Percentiles rank a stretch among this genome's conserved stretches.
phyloP scores from a whole-genome alignment of 2,113 vertebrate genomes.

The Elephas maximus region DNA sequence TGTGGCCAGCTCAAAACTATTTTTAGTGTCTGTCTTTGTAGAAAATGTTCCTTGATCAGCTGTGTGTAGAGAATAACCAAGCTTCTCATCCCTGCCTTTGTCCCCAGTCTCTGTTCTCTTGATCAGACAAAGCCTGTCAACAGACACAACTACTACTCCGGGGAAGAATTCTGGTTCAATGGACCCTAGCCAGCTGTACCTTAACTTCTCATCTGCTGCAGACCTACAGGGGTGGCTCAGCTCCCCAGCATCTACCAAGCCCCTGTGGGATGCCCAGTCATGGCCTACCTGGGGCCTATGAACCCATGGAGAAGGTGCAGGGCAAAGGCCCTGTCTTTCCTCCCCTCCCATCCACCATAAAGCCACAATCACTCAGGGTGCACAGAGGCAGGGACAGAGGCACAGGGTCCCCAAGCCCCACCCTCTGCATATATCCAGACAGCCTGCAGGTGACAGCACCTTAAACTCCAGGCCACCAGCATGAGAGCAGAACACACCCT shows the following conservation, averaged over 20 bases:
- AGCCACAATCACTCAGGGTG: neutral
- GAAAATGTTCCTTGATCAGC: neutral
- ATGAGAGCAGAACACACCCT: neutral
- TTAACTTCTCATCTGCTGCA: neutral
- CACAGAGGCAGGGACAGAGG: neutral
- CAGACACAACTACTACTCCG: neutral
- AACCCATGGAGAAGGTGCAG: neutral
- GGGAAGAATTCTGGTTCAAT: neutral
- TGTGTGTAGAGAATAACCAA: neutral
- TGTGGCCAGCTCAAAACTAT: neutral
- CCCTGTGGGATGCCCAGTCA: too few species aligned
- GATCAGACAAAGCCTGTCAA: neutral
- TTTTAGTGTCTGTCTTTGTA: constrained; percentile 53
- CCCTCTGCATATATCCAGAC: fast-evolving
- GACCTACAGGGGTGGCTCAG: neutral
- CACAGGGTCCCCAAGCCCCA: neutral
- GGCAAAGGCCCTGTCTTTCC: neutral
- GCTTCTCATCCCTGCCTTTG: neutral
- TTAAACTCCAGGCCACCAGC: neutral
- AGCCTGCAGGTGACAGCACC: fast-evolving
- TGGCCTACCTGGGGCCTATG: fast-evolving
- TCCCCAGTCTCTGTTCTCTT: neutral
- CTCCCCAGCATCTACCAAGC: neutral
- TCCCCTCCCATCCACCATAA: neutral
- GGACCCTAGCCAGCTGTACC: neutral